phyloP scores from a whole-genome alignment of 2,797 vertebrate species.

The Enteromius fasciolatus region DNA sequence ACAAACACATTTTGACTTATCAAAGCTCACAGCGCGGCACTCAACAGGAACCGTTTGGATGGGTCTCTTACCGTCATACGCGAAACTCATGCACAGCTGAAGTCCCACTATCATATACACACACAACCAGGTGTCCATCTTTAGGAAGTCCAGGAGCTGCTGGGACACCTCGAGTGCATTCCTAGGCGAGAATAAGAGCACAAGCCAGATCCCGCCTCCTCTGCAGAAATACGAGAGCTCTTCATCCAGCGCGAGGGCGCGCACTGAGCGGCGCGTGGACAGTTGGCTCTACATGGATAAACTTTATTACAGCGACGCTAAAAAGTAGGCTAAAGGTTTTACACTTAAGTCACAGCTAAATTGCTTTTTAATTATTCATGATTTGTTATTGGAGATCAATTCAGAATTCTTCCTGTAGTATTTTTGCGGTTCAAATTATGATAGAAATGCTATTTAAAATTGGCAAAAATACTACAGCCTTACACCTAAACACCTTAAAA shows the following conservation, averaged over 20 bases:
- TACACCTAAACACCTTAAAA: neutral
- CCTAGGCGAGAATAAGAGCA: conserved; percentile 64
- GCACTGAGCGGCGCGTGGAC: conserved; percentile 17
- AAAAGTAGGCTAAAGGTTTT: neutral
- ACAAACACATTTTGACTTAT: neutral
- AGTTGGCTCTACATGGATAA: neutral
- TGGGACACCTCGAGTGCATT: conserved; percentile 74
- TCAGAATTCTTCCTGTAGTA: neutral
- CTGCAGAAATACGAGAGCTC: conserved; percentile 75
- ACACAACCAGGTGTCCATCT: conserved; percentile 77
- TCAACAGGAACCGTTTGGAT: neutral
- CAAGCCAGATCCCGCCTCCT: conserved; percentile 72
- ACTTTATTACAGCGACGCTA: neutral
- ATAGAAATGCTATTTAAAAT: neutral
- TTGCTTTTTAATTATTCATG: neutral
- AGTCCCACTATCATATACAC: conserved; percentile 68
- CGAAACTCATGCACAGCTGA: conserved; percentile 71
- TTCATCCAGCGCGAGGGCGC: conserved; percentile 47
- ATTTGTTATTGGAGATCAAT: neutral
- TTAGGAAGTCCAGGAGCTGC: conserved; percentile 65
- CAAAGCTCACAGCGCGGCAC: conserved; percentile 1
- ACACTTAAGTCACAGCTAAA: too few relatives aligned
- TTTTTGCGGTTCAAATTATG: neutral
- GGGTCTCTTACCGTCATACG: conserved; percentile 78
- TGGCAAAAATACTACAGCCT: too few relatives aligned